These are phyloP conservation scores for Pseudorhiza aurosa DNA, from an alignment of 30 jellyfish, hydroid and myxozoan genomes.

Conservation along the genomic window DNA sequence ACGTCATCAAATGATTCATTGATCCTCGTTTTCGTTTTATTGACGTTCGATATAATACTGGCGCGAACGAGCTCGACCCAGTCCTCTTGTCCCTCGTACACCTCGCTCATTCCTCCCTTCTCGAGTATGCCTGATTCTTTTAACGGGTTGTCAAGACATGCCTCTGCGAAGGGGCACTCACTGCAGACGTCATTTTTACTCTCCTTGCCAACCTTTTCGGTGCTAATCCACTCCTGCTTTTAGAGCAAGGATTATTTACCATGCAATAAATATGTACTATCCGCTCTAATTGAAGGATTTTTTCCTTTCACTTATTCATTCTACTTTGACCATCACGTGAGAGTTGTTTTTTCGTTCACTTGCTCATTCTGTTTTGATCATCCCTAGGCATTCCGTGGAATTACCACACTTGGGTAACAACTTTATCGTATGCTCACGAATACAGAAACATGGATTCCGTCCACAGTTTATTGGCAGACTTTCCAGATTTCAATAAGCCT, in stretches of 20 bases:
- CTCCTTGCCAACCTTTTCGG: no score
- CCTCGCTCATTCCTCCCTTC: constrained; percentile 27
- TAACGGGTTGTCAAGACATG: constrained; percentile 50
- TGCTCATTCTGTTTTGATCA: neutral
- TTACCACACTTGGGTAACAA: constrained; percentile 52
- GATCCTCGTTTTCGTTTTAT: constrained; percentile 39
- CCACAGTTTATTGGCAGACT: constrained; percentile 13
- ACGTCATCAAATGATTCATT: constrained; percentile 58
- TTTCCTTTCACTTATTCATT: neutral
- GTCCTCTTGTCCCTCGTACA: constrained; percentile 72
- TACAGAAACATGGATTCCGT: constrained; percentile 20
- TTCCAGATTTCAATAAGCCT: constrained; percentile 30
- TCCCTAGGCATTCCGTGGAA: constrained; percentile 59
- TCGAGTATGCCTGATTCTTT: constrained; percentile 46
- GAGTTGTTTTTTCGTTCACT: neutral
- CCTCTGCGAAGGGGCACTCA: constrained; percentile 60
- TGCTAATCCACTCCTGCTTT: no score
- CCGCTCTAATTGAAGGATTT: no score
- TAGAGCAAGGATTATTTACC: no score
- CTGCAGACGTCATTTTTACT: constrained; percentile 60
- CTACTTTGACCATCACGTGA: neutral
- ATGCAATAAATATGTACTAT: no score
- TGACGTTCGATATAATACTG: constrained; percentile 45
- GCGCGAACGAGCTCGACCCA: constrained; percentile 76
- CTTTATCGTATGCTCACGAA: constrained; percentile 41